These are phyloP conservation scores for Oenanthe oenanthe DNA, from an alignment of 2,113 vertebrate species.

Conservation along the genomic window DNA sequence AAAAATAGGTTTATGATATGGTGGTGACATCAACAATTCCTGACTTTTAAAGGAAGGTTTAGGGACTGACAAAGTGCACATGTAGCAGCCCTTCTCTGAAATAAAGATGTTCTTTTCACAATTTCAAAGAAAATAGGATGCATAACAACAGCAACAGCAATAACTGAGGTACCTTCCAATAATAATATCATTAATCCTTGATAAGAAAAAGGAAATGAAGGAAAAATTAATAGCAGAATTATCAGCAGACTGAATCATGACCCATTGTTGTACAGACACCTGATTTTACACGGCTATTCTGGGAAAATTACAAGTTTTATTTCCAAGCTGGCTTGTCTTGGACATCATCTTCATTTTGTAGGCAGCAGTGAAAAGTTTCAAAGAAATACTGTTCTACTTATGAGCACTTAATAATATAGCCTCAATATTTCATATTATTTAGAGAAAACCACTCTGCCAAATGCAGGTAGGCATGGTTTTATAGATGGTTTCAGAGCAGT, in stretches of 20 bases:
- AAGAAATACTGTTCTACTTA: neutral
- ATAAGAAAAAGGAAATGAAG: neutral
- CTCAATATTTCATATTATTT: slow-evolving; percentile 5
- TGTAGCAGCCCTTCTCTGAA: neutral
- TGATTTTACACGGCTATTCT: neutral
- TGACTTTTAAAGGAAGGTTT: neutral
- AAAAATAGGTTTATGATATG: neutral
- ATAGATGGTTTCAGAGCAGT: neutral
- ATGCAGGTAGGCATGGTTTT: slow-evolving; percentile 12
- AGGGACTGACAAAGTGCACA: neutral
- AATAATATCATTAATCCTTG: neutral
- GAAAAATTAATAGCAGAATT: neutral
- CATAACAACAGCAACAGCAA: neutral
- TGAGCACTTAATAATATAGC: neutral
- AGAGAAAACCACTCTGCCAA: neutral
- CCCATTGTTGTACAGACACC: neutral
- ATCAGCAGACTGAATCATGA: neutral
- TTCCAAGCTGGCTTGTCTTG: neutral
- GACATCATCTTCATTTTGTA: neutral
- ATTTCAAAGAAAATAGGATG: neutral
- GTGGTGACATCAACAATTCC: neutral
- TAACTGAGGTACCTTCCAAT: neutral
- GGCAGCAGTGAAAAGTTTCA: neutral
- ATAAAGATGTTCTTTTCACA: neutral
- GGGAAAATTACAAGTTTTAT: neutral